Conservation (phyloP, 1,140 invertebrate species). For the Leptoteleia sp. region DNA sequence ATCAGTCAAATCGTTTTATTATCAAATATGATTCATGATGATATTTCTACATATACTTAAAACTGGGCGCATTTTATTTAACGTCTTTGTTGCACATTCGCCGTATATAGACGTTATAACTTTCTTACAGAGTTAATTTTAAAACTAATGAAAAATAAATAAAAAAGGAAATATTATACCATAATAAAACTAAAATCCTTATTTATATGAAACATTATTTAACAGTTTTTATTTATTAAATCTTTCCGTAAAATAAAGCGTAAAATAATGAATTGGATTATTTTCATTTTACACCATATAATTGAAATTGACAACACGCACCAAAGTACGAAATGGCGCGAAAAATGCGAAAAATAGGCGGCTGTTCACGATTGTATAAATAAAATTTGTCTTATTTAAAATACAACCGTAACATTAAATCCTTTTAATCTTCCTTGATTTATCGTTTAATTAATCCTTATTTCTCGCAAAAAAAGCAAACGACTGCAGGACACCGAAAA, state of each 20-base stretch:
- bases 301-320: constrained; percentile 5
- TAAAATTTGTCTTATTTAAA: constrained; percentile 31
- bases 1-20: constrained; percentile 26
- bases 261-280: too few species aligned
- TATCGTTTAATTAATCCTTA: constrained; percentile 47
- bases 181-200: too few species aligned
- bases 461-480: constrained; percentile 31
- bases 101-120: too few species aligned
- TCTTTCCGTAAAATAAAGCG: background rate
- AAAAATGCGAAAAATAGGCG: too few species aligned
- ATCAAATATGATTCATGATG: constrained; percentile 14
- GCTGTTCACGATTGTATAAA: constrained; percentile 11
- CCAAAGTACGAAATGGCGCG: too few species aligned
- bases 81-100: too few species aligned
- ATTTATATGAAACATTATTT: too few species aligned
- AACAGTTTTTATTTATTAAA: too few species aligned
- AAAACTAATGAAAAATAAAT: too few species aligned
- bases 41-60: background rate
- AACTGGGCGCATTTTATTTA: constrained; percentile 1
- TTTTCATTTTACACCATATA: too few species aligned
- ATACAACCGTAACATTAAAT: constrained; percentile 14
- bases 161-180: too few species aligned
- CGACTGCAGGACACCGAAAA: constrained; percentile 15
- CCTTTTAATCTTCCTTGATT: constrained; percentile 29
- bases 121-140: too few species aligned